phyloP scores from a whole-genome alignment of 2,113 vertebrate species.

The Rhagologus leucostigma region DNA sequence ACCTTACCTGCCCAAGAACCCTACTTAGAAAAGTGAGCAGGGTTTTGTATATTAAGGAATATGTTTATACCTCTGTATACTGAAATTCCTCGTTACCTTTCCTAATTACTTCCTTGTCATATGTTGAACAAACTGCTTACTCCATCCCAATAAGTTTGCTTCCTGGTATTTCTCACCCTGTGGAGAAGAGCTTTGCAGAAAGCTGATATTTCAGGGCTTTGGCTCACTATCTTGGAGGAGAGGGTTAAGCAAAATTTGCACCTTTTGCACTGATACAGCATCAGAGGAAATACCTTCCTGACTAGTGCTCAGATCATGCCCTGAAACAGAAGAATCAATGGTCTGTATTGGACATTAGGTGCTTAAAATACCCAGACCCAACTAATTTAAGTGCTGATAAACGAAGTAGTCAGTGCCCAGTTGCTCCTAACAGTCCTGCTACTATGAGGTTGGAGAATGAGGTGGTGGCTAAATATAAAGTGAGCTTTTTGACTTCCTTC shows the following conservation, averaged over 20 bases:
- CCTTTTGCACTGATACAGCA: neutral
- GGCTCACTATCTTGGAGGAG: neutral
- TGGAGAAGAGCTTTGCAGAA: neutral
- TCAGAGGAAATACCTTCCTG: neutral
- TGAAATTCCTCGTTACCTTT: neutral
- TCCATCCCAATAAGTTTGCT: neutral
- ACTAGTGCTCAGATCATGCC: neutral
- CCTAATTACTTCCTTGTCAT: neutral
- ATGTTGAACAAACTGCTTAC: neutral
- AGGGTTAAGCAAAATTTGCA: neutral
- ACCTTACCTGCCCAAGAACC: neutral
- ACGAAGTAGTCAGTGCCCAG: neutral
- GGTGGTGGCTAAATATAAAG: neutral
- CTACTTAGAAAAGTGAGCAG: neutral
- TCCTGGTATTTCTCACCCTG: neutral
- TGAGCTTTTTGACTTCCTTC: neutral
- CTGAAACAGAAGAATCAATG: neutral
- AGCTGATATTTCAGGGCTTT: accelerated
- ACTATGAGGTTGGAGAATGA: neutral
- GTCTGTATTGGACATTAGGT: neutral
- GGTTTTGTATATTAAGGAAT: neutral
- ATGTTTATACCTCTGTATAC: neutral
- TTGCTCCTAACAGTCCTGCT: neutral
- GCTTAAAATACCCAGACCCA: slow-evolving; percentile 3
- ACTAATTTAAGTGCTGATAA: neutral